Evolutionary conservation across 2,797 vertebrate genomes (phyloP).

Genomic region (Lepilemur septentrionalis): DNA sequence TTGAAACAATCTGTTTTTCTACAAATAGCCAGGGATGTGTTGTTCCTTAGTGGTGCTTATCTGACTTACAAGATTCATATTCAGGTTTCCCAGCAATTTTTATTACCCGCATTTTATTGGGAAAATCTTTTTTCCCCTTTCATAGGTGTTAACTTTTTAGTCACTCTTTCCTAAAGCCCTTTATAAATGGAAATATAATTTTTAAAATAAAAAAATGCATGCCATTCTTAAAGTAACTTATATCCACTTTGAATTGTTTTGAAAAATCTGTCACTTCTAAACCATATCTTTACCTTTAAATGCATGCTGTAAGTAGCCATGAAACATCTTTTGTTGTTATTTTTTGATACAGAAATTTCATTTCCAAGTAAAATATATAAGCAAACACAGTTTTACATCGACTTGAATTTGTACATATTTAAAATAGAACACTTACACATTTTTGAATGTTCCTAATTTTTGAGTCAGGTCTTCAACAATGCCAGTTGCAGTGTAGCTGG

Average conservation of each 20-base stretch:
- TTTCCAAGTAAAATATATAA: slow-evolving; percentile 16
- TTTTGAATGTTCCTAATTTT: background rate
- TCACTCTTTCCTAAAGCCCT: background rate
- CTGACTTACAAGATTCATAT: slow-evolving; percentile 9
- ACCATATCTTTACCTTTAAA: background rate
- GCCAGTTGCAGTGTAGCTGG: background rate
- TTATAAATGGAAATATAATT: background rate
- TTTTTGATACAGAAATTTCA: slow-evolving; percentile 14
- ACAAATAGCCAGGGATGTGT: background rate
- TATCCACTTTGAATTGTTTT: slow-evolving; percentile 16
- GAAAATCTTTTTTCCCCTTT: background rate
- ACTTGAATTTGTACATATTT: background rate
- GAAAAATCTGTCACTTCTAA: background rate
- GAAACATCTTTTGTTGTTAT: background rate
- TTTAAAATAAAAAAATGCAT: background rate
- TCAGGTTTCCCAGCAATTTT: slow-evolving; percentile 36
- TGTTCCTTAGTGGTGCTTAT: slow-evolving; percentile 13
- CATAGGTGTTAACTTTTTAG: slow-evolving; percentile 25
- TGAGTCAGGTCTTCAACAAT: background rate
- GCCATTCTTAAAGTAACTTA: background rate
- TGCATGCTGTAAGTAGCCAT: background rate
- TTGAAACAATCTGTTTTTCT: background rate
- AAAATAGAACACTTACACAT: background rate
- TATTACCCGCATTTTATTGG: slow-evolving; percentile 29
- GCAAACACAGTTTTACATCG: background rate